Conservation (phyloP, 1,140 invertebrate genomes). For the Zaprionus vittiger region DNA sequence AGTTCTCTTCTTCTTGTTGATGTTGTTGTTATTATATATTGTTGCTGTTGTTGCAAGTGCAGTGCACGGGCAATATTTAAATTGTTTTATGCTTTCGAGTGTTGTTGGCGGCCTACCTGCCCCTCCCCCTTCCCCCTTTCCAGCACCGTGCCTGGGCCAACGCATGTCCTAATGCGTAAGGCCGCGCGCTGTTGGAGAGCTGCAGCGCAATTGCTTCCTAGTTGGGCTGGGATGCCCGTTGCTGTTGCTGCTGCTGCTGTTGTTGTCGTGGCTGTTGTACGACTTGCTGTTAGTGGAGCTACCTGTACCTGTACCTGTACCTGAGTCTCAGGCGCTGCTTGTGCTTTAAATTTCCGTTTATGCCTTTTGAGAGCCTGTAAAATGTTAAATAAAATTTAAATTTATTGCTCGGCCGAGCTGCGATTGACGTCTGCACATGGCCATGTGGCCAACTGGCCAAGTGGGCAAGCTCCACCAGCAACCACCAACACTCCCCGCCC, state of each 20-base stretch:
- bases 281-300: conserved; percentile 42
- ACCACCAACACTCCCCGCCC: too few relatives aligned
- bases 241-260: conserved; percentile 23
- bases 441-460: conserved; percentile 28
- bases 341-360: conserved; percentile 80
- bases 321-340: background rate
- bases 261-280: conserved; percentile 22
- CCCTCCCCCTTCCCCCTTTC: background rate
- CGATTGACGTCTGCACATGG: conserved; percentile 76
- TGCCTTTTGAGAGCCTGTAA: conserved; percentile 81
- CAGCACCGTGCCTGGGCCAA: conserved; percentile 51
- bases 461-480: conserved; percentile 28
- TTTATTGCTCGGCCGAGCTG: conserved; percentile 69
- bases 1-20: conserved; percentile 21
- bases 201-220: conserved; percentile 69
- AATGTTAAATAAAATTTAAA: conserved; percentile 83
- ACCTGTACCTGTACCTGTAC: conserved; percentile 43
- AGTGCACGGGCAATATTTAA: conserved; percentile 74
- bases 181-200: conserved; percentile 45
- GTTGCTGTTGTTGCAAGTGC: conserved; percentile 73
- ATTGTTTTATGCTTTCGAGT: conserved; percentile 81
- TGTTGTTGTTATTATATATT: conserved; percentile 30
- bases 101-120: conserved; percentile 57
- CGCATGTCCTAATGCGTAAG: conserved; percentile 78
- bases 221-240: conserved; percentile 62